Conservation (phyloP, 2,797 vertebrate species). For the Threskiornis aethiopicus region DNA sequence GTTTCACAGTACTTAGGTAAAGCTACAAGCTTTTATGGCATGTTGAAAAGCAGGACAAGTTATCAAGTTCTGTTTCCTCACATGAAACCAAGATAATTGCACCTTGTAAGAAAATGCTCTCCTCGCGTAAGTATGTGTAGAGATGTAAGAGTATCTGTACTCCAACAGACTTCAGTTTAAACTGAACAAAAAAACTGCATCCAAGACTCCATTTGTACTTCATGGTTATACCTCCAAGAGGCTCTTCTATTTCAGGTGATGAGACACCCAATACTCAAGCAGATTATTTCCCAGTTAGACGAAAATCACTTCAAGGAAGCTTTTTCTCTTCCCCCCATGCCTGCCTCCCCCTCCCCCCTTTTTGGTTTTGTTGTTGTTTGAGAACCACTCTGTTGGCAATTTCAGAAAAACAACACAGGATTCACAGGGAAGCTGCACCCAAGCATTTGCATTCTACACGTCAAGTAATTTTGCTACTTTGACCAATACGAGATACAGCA, state of each 20-base stretch:
- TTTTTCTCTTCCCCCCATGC: not conserved
- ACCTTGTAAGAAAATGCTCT: not conserved
- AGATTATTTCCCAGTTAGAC: not conserved
- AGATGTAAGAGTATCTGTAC: not conserved
- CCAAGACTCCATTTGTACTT: not conserved
- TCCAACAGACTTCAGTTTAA: not conserved
- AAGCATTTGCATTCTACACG: not conserved
- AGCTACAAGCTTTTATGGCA: not conserved
- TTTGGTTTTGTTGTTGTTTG: not conserved
- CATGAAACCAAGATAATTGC: not conserved
- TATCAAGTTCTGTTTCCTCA: not conserved
- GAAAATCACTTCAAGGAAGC: not conserved
- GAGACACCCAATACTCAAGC: not conserved
- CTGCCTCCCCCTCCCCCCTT: no score
- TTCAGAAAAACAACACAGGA: not conserved
- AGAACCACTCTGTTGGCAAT: not conserved
- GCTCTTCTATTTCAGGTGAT: not conserved
- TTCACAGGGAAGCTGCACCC: not conserved
- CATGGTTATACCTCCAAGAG: not conserved
- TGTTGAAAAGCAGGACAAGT: not conserved
- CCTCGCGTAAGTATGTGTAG: not conserved
- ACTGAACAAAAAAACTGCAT: not conserved
- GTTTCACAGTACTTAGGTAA: not conserved
- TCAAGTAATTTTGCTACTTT: not conserved
- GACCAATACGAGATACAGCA: not conserved